phyloP scores from a whole-genome alignment of 2,797 vertebrate genomes.

The Malurus leucopterus region DNA sequence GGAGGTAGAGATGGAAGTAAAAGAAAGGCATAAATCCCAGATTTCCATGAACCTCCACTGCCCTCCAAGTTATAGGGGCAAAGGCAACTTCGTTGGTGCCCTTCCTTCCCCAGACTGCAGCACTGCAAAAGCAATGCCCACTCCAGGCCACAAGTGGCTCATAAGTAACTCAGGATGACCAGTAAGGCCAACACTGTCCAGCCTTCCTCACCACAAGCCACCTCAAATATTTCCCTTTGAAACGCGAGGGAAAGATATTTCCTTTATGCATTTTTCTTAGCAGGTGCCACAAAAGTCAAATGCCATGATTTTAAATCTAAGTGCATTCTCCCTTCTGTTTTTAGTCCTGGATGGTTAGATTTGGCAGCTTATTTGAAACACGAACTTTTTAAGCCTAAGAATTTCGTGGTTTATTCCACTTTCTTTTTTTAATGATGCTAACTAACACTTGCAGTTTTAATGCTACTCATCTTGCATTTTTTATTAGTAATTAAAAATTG shows the following conservation, averaged over 20 bases:
- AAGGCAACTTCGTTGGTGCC: accelerated
- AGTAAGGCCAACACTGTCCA: neutral
- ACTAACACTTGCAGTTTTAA: neutral
- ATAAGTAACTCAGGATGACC: neutral
- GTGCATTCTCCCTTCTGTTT: neutral
- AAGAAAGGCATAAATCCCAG: neutral
- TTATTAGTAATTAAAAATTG: neutral
- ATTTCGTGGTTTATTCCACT: neutral
- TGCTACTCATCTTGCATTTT: neutral
- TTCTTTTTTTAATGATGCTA: neutral
- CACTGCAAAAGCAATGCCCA: neutral
- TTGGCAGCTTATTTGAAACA: neutral
- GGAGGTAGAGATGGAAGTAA: neutral
- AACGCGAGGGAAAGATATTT: neutral
- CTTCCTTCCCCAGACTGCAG: neutral
- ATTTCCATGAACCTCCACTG: neutral
- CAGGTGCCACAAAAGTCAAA: neutral
- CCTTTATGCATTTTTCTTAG: neutral
- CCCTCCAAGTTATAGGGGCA: neutral
- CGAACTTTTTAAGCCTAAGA: neutral
- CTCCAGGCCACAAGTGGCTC: neutral
- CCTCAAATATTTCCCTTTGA: neutral
- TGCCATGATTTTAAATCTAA: neutral
- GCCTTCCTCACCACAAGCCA: neutral
- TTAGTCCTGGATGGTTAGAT: neutral